A percentile compares a stretch with the other conserved stretches of the same genome.
Evolutionary conservation across 2,113 vertebrate genomes (phyloP).

Genomic region (Gambusia affinis): DNA sequence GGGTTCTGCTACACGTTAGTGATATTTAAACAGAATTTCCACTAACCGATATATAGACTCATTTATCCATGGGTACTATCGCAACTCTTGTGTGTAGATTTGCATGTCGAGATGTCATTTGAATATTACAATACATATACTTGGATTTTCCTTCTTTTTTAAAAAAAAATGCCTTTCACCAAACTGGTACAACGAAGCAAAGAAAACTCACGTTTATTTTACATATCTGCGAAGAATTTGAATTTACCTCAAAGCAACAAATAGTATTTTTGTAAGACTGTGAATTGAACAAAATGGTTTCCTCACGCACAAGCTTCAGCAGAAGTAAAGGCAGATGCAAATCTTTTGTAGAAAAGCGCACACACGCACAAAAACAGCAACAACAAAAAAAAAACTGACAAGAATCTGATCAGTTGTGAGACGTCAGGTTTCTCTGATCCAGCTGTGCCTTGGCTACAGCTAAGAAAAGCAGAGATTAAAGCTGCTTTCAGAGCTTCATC

Average conservation of each 20-base stretch:
- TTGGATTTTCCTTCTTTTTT: constrained; percentile 9
- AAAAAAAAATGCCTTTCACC: constrained; percentile 87
- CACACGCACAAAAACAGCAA: neutral
- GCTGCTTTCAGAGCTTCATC: constrained; percentile 63
- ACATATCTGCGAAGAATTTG: constrained; percentile 74
- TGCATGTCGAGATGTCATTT: constrained; percentile 62
- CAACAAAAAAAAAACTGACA: constrained; percentile 13
- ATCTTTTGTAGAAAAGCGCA: constrained; percentile 21
- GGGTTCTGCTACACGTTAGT: constrained; percentile 56
- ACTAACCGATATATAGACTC: constrained; percentile 54
- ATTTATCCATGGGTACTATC: constrained; percentile 40
- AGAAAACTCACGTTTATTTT: constrained; percentile 77
- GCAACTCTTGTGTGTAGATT: constrained; percentile 31
- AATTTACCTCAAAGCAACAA: constrained; percentile 82
- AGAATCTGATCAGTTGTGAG: constrained; percentile 63
- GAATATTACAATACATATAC: constrained; percentile 56
- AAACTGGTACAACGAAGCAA: constrained; percentile 80
- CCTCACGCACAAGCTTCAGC: constrained; percentile 53
- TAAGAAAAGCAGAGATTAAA: constrained; percentile 58
- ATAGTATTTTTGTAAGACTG: constrained; percentile 81
- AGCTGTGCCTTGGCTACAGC: constrained; percentile 83
- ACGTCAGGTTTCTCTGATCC: constrained; percentile 62
- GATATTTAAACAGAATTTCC: constrained; percentile 53
- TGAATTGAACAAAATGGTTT: constrained; percentile 75
- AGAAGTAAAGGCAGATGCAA: constrained; percentile 55